Percentiles rank a stretch among this genome's conserved stretches.
phyloP scores from a whole-genome alignment of 2,888 invertebrate species.

The Hermodice carunculata region DNA sequence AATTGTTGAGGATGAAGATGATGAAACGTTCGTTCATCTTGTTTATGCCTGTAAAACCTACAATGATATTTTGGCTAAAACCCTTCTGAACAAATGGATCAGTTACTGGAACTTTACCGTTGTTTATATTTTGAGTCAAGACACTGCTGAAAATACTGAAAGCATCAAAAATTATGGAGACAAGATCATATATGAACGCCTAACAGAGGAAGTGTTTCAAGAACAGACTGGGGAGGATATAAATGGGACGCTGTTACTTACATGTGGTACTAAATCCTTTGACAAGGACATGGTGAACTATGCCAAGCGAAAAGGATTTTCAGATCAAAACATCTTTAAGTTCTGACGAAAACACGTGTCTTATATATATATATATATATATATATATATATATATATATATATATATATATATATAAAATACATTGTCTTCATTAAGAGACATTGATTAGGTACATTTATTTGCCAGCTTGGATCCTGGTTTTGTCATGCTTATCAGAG shows the following conservation, averaged over 20 bases:
- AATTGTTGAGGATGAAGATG: conserved; percentile 78
- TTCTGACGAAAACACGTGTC: too few species aligned
- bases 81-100: conserved; percentile 75
- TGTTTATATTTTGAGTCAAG: conserved; percentile 74
- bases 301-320: conserved; percentile 37
- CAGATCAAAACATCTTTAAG: conserved; percentile 43
- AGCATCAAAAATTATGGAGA: conserved; percentile 47
- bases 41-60: conserved; percentile 76
- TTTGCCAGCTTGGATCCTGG: too few species aligned
- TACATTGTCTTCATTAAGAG: too few species aligned
- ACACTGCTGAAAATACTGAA: neutral
- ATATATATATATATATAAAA: too few species aligned
- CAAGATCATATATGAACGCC: conserved; percentile 41
- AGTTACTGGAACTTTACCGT: conserved; percentile 84
- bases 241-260: conserved; percentile 67
- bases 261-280: conserved; percentile 78
- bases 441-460: too few species aligned
- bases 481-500: too few species aligned
- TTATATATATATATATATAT: too few species aligned
- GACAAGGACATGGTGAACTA: conserved; percentile 71
- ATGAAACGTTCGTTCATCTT: conserved; percentile 77
- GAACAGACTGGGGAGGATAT: conserved; percentile 27
- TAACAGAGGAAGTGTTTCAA: conserved; percentile 31
- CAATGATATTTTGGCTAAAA: conserved; percentile 76
- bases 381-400: too few species aligned